Evolutionary conservation across 2,797 vertebrate genomes (phyloP).

Genomic region (Aulostomus chinensis): DNA sequence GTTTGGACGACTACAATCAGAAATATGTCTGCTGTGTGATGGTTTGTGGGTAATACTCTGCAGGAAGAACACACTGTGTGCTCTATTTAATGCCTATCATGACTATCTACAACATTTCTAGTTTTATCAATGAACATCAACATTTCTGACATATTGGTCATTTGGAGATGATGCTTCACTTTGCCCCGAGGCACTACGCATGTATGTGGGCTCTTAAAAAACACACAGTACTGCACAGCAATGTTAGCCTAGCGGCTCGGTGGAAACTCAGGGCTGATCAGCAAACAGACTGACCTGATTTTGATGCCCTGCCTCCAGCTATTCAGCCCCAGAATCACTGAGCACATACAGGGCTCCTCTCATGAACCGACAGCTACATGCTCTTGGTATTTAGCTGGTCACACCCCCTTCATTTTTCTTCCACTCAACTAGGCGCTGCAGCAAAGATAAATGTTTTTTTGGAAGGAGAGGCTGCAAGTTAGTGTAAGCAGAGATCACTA

Average conservation of each 20-base stretch:
- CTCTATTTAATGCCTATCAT: too few relatives aligned
- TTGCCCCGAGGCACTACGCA: too few relatives aligned
- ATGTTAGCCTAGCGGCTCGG: constrained; percentile 51
- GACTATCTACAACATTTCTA: too few relatives aligned
- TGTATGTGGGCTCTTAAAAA: too few relatives aligned
- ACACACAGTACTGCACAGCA: constrained; percentile 29
- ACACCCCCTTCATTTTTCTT: constrained; percentile 31
- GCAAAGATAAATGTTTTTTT: constrained; percentile 43
- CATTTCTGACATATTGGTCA: constrained; percentile 45
- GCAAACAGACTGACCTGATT: constrained; percentile 70
- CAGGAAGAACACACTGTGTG: too few relatives aligned
- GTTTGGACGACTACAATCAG: too few relatives aligned
- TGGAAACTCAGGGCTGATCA: constrained; percentile 55
- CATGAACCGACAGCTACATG: constrained; percentile 46
- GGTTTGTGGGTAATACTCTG: too few relatives aligned
- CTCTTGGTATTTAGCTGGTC: constrained; percentile 42
- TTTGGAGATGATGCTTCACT: constrained; percentile 50
- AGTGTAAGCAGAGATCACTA: constrained; percentile 42
- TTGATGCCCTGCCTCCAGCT: constrained; percentile 54
- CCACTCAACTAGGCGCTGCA: constrained; percentile 11
- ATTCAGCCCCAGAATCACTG: constrained; percentile 41
- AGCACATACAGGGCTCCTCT: too few relatives aligned
- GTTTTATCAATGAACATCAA: constrained; percentile 35
- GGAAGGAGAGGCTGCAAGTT: constrained; percentile 25
- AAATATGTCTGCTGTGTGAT: too few relatives aligned